A percentile compares a stretch with the other conserved stretches of the same genome.
phyloP scores from a whole-genome alignment of 2,888 invertebrate species.

The Habroteleia sp. region DNA sequence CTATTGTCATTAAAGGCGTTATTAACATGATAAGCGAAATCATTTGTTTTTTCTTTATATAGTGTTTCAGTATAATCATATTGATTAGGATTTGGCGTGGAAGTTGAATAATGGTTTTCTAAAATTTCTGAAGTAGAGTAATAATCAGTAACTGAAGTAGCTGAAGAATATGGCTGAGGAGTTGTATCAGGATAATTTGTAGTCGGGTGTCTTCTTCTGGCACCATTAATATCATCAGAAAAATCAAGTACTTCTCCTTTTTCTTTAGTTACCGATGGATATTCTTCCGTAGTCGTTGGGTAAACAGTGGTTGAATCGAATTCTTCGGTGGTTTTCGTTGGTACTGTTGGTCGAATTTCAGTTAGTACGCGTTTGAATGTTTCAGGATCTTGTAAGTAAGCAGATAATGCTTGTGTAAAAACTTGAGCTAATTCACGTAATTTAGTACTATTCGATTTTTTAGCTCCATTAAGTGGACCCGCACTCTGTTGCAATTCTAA shows the following conservation, averaged over 20 bases:
- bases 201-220: constrained; percentile 72
- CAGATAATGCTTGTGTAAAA: constrained; percentile 91
- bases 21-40: constrained; percentile 82
- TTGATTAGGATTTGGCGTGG: constrained; percentile 56
- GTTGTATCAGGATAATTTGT: constrained; percentile 70
- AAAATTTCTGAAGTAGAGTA: constrained; percentile 64
- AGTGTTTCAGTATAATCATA: constrained; percentile 52
- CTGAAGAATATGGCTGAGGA: constrained; percentile 65
- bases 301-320: constrained; percentile 73
- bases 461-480: constrained; percentile 83
- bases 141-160: constrained; percentile 65
- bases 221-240: constrained; percentile 84
- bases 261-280: constrained; percentile 84
- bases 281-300: constrained; percentile 81
- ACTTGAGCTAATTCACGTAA: constrained; percentile 90
- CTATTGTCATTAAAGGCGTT: constrained; percentile 76
- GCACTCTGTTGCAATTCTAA: constrained; percentile 85
- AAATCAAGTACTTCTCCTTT: constrained; percentile 90
- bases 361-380: constrained; percentile 89
- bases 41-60: constrained; percentile 57
- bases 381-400: constrained; percentile 91
- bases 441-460: constrained; percentile 83
- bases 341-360: constrained; percentile 90
- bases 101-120: constrained; percentile 60
- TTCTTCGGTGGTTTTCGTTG: constrained; percentile 81